Conservation (phyloP, 2,888 invertebrate genomes). For the Nesidiocoris tenuis region DNA sequence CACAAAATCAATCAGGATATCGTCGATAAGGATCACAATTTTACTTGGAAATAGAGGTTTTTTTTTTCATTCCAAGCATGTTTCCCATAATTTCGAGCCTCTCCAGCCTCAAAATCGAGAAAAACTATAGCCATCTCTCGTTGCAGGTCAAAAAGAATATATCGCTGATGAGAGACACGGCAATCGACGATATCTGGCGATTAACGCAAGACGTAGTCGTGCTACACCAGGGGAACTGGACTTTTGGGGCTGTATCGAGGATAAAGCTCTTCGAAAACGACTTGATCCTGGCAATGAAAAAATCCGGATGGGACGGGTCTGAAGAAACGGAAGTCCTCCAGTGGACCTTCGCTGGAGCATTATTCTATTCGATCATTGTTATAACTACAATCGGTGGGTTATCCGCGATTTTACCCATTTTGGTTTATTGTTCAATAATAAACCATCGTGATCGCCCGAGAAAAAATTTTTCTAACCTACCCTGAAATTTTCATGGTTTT, state of each 20-base stretch:
- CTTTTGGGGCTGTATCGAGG: slow-evolving; percentile 62
- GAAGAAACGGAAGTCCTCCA: slow-evolving; percentile 61
- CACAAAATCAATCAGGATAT: too few relatives aligned
- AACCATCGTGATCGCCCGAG: too few relatives aligned
- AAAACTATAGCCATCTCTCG: too few relatives aligned
- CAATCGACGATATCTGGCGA: slow-evolving; percentile 76
- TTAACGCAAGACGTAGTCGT: slow-evolving; percentile 65
- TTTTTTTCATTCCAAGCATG: too few relatives aligned
- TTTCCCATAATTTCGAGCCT: too few relatives aligned
- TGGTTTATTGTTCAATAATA: neutral
- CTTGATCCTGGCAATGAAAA: slow-evolving; percentile 79
- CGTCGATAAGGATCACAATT: too few relatives aligned
- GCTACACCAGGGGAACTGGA: slow-evolving; percentile 77
- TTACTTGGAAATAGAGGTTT: too few relatives aligned
- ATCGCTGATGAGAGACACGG: slow-evolving; percentile 67
- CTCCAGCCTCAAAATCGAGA: too few relatives aligned
- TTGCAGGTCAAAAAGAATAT: slow-evolving; percentile 80
- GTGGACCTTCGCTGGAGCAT: slow-evolving; percentile 85
- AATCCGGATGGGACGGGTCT: slow-evolving; percentile 86
- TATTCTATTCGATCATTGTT: slow-evolving; percentile 93
- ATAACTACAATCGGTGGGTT: slow-evolving; percentile 95
- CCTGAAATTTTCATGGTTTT: neutral
- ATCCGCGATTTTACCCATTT: slow-evolving; percentile 54
- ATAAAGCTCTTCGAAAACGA: slow-evolving; percentile 65
- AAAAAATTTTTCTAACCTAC: too few relatives aligned